These are phyloP conservation scores for Phengaris arion DNA, from an alignment of 2,888 invertebrate species.

Conservation along the genomic window DNA sequence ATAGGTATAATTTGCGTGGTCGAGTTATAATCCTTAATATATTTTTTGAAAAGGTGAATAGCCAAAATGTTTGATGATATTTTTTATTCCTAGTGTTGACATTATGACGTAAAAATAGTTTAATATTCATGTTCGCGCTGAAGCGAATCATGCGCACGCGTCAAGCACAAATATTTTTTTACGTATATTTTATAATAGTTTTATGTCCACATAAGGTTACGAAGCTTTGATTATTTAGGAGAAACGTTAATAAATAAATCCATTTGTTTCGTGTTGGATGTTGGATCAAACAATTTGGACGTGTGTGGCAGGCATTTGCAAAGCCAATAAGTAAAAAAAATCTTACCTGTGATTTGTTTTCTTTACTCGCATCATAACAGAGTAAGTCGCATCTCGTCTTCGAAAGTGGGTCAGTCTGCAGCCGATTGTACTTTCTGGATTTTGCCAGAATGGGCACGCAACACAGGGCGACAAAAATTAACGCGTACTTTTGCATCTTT, in stretches of 20 bases:
- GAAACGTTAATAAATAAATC: not conserved
- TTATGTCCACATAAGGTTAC: not conserved
- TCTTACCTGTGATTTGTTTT: conserved; percentile 61
- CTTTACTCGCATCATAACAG: conserved; percentile 70
- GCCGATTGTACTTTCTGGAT: conserved; percentile 60
- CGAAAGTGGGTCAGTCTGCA: conserved; percentile 74
- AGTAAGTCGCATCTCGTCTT: conserved; percentile 81
- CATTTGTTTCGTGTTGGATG: not conserved
- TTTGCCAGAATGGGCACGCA: conserved; percentile 53
- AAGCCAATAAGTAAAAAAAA: not conserved
- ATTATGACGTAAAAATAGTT: not conserved
- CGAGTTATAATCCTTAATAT: too few species aligned
- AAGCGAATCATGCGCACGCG: not conserved
- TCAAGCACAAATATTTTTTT: not conserved
- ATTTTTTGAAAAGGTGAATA: not conserved
- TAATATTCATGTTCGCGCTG: not conserved
- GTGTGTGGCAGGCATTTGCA: not conserved
- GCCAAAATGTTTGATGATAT: not conserved
- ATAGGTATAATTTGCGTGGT: too few species aligned
- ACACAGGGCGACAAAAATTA: conserved; percentile 52
- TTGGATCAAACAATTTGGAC: not conserved
- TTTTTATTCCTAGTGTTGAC: not conserved
- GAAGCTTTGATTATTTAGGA: not conserved
- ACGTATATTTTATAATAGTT: not conserved
- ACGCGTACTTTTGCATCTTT: conserved; percentile 51